phyloP scores from a whole-genome alignment of 2,113 vertebrate species.

The Cynopterus brachyotis region DNA sequence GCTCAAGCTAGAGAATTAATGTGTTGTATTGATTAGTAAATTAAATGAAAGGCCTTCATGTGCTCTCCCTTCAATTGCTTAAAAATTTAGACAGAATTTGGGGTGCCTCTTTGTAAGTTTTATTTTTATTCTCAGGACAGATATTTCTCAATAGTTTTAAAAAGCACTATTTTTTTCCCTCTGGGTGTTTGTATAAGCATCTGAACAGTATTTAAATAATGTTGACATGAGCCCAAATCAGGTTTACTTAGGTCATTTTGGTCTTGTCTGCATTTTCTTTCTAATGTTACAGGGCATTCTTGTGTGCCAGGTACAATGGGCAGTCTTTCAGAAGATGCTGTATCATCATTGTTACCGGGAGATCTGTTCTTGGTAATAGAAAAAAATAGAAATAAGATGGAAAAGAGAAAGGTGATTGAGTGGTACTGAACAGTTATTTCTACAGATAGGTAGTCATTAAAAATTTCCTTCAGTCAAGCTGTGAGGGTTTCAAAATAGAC shows the following conservation, averaged over 20 bases:
- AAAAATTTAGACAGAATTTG: not conserved
- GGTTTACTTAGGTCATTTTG: not conserved
- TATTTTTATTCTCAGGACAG: conserved; percentile 2
- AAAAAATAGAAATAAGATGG: conserved; percentile 12
- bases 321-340: not conserved
- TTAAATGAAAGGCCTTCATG: not conserved
- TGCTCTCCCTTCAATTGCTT: not conserved
- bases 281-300: not conserved
- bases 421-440: not conserved
- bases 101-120: not conserved
- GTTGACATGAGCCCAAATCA: not conserved
- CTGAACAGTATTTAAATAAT: not conserved
- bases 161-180: not conserved
- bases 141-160: conserved; percentile 13
- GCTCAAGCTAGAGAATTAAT: not conserved
- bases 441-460: conserved; percentile 24
- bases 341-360: not conserved
- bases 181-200: not conserved
- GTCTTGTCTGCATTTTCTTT: not conserved
- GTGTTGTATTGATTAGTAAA: not conserved
- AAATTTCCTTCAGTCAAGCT: conserved; percentile 20
- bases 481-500: not conserved
- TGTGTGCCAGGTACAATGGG: not conserved
- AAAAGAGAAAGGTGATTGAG: not conserved
- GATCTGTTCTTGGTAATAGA: conserved; percentile 3